Conservation (phyloP, 2,888 invertebrate genomes). For the Raillietiella orientalis region DNA sequence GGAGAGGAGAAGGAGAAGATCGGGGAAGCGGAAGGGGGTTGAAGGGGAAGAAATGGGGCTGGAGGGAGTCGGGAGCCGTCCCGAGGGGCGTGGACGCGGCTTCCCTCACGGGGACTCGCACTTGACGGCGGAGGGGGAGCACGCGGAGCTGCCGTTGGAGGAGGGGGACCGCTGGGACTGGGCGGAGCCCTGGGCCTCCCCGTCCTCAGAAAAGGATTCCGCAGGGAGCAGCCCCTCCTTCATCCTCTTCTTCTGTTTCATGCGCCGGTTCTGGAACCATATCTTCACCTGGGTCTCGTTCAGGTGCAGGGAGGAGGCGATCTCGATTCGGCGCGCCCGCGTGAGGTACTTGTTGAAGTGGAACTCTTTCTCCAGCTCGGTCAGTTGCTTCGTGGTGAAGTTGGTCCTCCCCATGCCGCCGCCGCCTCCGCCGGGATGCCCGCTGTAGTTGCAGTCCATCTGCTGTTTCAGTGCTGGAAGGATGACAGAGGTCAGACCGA, state of each 20-base stretch:
- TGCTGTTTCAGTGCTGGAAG: too few species aligned
- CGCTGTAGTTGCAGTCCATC: slow-evolving; percentile 2
- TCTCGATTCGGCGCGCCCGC: slow-evolving; percentile 80
- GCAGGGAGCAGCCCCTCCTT: slow-evolving; percentile 55
- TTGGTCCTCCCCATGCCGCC: slow-evolving; percentile 84
- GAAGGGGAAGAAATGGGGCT: too few species aligned
- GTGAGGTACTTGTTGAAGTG: slow-evolving; percentile 98
- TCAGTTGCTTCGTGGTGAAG: slow-evolving; percentile 96
- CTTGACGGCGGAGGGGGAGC: too few species aligned
- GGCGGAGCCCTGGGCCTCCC: too few species aligned
- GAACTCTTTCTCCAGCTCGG: slow-evolving; percentile 95
- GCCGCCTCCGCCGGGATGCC: slow-evolving; percentile 14
- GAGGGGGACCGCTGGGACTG: too few species aligned
- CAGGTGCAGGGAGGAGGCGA: slow-evolving; percentile 74
- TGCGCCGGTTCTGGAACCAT: slow-evolving; percentile 93
- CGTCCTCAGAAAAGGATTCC: slow-evolving; percentile 16
- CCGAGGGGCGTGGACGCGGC: too few species aligned
- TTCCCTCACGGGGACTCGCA: too few species aligned
- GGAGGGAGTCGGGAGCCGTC: too few species aligned
- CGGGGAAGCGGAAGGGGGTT: too few species aligned
- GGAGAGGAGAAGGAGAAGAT: too few species aligned
- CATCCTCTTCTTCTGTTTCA: slow-evolving; percentile 93
- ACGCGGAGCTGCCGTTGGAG: too few species aligned
- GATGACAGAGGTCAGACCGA: too few species aligned
- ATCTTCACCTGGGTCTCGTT: slow-evolving; percentile 95